Conservation (phyloP, 2,888 invertebrate genomes). For the Cerceris rybyensis region DNA sequence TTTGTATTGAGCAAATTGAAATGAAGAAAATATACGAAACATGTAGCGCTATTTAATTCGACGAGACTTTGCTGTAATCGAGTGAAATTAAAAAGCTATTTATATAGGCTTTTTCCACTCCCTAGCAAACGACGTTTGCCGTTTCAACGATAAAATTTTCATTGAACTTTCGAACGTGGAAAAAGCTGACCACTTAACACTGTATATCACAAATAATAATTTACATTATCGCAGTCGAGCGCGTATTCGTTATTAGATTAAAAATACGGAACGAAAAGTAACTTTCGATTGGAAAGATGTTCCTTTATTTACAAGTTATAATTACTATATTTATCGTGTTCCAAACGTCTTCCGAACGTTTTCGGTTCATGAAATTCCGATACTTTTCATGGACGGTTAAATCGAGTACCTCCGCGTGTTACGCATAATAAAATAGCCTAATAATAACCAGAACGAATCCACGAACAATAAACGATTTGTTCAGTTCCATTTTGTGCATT, state of each 20-base stretch:
- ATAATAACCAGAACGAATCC: slow-evolving; percentile 33
- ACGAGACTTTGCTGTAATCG: no score
- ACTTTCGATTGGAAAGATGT: slow-evolving; percentile 52
- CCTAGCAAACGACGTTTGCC: neutral
- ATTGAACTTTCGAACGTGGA: slow-evolving; percentile 17
- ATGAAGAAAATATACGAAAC: no score
- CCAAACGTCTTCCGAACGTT: slow-evolving; percentile 32
- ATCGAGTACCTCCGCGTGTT: slow-evolving; percentile 46
- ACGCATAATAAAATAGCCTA: slow-evolving; percentile 29
- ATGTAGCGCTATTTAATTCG: no score
- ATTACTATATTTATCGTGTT: slow-evolving; percentile 52
- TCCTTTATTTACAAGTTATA: slow-evolving; percentile 60
- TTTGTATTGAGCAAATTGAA: no score
- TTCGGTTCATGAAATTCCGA: slow-evolving; percentile 55
- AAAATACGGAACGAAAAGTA: slow-evolving; percentile 39
- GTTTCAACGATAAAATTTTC: neutral
- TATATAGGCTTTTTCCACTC: neutral
- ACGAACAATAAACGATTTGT: slow-evolving; percentile 20
- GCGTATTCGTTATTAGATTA: neutral
- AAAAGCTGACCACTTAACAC: slow-evolving; percentile 25
- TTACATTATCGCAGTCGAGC: slow-evolving; percentile 28
- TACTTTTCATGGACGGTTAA: slow-evolving; percentile 61
- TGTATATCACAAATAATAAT: slow-evolving; percentile 38
- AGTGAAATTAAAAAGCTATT: no score
- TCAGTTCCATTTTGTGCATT: neutral